These are phyloP conservation scores for Xenopus petersii DNA, from an alignment of 2,797 vertebrate species.

Conservation along the genomic window DNA sequence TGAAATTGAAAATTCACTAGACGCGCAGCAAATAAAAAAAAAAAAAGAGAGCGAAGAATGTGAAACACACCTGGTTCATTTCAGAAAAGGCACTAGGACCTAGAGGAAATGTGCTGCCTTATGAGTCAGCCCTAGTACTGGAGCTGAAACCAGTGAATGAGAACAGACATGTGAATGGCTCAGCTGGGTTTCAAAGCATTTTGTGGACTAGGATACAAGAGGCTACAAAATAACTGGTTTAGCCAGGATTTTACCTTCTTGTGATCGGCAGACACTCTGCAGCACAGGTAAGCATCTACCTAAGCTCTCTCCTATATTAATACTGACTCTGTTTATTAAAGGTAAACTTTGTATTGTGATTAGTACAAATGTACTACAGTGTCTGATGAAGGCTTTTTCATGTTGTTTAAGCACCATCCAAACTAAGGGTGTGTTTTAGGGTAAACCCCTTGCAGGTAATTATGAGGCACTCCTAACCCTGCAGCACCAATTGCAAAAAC, in stretches of 20 bases:
- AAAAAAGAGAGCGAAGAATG: slow-evolving; percentile 10
- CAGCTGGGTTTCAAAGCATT: slow-evolving; percentile 48
- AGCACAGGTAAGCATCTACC: slow-evolving; percentile 33
- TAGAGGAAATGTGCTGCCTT: slow-evolving; percentile 40
- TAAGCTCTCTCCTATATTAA: not conserved
- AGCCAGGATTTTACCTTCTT: slow-evolving; percentile 31
- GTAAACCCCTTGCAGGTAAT: not conserved
- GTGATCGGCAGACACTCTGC: slow-evolving; percentile 14
- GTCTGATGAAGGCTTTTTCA: not conserved
- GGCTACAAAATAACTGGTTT: slow-evolving; percentile 26
- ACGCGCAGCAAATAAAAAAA: not conserved
- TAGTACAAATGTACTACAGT: not conserved
- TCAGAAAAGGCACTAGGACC: slow-evolving; percentile 49
- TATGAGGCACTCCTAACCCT: slow-evolving; percentile 7
- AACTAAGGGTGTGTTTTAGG: not conserved
- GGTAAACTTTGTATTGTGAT: not conserved
- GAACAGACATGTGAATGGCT: slow-evolving; percentile 49
- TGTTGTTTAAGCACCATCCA: not conserved
- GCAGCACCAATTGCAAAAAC: slow-evolving; percentile 2
- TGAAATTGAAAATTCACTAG: slow-evolving; percentile 8
- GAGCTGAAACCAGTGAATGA: slow-evolving; percentile 46
- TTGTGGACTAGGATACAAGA: slow-evolving; percentile 39
- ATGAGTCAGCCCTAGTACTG: slow-evolving; percentile 43
- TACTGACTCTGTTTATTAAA: not conserved
- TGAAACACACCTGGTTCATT: slow-evolving; percentile 47